Evolutionary conservation across 2,113 vertebrate species (phyloP).

Genomic region (Candoia aspera): DNA sequence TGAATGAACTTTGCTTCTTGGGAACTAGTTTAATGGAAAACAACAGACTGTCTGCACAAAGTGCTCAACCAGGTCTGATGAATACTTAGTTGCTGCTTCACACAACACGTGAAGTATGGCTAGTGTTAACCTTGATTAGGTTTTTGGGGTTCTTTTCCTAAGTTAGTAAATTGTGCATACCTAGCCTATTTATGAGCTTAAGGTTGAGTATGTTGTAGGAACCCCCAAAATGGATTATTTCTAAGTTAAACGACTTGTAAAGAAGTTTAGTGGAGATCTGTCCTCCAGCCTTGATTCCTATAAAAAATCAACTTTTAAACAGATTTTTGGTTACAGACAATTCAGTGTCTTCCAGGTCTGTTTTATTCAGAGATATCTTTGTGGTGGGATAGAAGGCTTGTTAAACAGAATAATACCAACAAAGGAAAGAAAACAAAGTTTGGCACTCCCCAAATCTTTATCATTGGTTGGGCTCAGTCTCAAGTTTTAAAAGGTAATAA

Average conservation of each 20-base stretch:
- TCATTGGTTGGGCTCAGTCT: background rate
- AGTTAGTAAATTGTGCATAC: background rate
- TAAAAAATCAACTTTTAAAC: background rate
- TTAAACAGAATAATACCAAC: background rate
- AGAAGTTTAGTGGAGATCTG: background rate
- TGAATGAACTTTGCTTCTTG: background rate
- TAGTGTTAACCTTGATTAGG: background rate
- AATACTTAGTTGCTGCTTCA: background rate
- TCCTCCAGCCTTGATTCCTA: background rate
- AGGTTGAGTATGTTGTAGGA: background rate
- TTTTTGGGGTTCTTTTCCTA: background rate
- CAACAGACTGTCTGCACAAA: background rate
- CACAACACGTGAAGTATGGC: background rate
- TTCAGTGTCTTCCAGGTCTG: background rate
- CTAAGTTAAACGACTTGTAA: background rate
- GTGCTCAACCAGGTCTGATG: background rate
- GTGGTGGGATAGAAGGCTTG: background rate
- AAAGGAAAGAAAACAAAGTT: background rate
- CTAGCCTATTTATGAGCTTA: background rate
- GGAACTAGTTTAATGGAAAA: slow-evolving; percentile 5
- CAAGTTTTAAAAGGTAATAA: background rate
- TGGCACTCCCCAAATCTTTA: background rate
- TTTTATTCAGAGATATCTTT: background rate
- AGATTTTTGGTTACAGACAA: background rate
- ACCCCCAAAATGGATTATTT: background rate